phyloP scores from a whole-genome alignment of 2,113 vertebrate genomes.

The Forbesichthys agassizii region DNA sequence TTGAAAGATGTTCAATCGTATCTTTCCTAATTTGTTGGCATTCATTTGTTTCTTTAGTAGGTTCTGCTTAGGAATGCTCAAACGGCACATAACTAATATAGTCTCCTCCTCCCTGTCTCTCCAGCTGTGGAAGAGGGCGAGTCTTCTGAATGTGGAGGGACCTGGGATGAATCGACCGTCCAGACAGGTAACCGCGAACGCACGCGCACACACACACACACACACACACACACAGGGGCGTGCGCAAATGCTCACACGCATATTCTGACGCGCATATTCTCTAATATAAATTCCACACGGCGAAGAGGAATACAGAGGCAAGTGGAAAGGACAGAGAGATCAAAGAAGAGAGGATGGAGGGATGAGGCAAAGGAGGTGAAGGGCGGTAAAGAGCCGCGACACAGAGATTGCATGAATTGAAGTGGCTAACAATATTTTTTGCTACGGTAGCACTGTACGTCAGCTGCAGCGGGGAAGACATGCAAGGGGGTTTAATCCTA shows the following conservation, averaged over 20 bases:
- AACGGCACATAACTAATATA: neutral
- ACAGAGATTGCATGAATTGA: slow-evolving; percentile 9
- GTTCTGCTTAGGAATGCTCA: no score
- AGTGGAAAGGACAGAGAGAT: slow-evolving; percentile 14
- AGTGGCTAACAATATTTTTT: no score
- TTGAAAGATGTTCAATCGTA: no score
- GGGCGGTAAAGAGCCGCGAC: slow-evolving; percentile 5
- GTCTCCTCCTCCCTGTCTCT: slow-evolving; percentile 26
- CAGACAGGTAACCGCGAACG: slow-evolving; percentile 81
- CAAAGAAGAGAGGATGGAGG: slow-evolving; percentile 4
- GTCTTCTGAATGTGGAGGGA: slow-evolving; percentile 88
- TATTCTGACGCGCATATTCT: slow-evolving; percentile 71
- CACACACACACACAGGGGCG: slow-evolving; percentile 49
- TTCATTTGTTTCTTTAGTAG: no score
- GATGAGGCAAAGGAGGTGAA: slow-evolving; percentile 12
- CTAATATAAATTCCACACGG: slow-evolving; percentile 86
- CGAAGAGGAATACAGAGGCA: slow-evolving; percentile 43
- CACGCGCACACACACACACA: slow-evolving; percentile 58
- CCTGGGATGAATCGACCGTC: slow-evolving; percentile 88
- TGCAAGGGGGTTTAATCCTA: slow-evolving; percentile 12
- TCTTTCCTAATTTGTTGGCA: no score
- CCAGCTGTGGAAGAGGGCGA: slow-evolving; percentile 91
- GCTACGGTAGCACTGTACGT: no score
- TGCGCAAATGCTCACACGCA: slow-evolving; percentile 43
- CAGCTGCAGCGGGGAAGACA: no score